A percentile compares a stretch with the other conserved stretches of the same genome.
phyloP scores from a whole-genome alignment of 2,797 vertebrate species.

The Syngnathus rostellatus region DNA sequence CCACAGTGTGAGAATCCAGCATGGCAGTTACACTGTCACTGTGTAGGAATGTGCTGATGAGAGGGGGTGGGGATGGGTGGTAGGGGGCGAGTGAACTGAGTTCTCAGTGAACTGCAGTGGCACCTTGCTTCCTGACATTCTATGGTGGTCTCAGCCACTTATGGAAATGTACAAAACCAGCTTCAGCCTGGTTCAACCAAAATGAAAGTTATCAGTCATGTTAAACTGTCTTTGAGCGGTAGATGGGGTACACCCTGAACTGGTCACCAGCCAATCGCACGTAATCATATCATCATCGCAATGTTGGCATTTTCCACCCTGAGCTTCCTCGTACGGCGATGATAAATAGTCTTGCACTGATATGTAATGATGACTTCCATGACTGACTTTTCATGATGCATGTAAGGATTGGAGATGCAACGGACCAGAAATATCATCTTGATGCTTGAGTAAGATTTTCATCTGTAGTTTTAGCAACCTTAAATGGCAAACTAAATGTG shows the following conservation, averaged over 20 bases:
- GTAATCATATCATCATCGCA: neutral
- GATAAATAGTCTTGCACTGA: neutral
- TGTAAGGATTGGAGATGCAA: too few relatives aligned
- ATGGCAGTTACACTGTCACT: constrained; percentile 57
- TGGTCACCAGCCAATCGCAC: too few relatives aligned
- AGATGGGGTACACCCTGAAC: too few relatives aligned
- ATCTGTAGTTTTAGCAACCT: neutral
- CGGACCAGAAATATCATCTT: neutral
- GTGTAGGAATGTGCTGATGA: constrained; percentile 69
- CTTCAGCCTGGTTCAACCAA: too few relatives aligned
- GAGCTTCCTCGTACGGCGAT: neutral
- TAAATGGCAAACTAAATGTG: neutral
- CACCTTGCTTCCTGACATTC: constrained; percentile 24
- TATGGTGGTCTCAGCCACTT: constrained; percentile 17
- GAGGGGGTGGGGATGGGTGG: constrained; percentile 21
- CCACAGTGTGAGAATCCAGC: constrained; percentile 30
- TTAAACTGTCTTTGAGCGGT: too few relatives aligned
- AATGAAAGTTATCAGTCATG: too few relatives aligned
- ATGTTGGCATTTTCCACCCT: neutral
- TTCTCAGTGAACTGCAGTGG: constrained; percentile 16
- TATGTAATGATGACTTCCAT: too few relatives aligned
- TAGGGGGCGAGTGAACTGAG: neutral
- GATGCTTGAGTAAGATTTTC: neutral
- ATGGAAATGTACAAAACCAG: neutral
- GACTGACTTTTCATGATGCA: too few relatives aligned